Evolutionary conservation across 1,140 invertebrate genomes (phyloP).

Genomic region (Zaprionus ornatus): DNA sequence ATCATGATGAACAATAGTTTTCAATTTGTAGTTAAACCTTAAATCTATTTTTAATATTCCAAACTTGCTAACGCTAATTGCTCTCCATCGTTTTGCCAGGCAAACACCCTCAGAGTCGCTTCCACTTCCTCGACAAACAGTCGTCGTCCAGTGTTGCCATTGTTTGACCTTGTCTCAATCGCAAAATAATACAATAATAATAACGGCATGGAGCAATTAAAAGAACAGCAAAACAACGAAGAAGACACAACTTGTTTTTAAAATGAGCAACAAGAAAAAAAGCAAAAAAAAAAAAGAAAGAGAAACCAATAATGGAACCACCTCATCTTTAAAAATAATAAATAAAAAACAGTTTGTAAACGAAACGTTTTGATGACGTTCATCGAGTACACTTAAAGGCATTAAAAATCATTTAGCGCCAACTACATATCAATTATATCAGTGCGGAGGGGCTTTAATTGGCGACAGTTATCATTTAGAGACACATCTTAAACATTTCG

Average conservation of each 20-base stretch:
- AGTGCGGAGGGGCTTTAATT: slow-evolving; percentile 9
- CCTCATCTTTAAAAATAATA: slow-evolving; percentile 8
- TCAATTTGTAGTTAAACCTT: not conserved
- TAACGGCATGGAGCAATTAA: slow-evolving; percentile 74
- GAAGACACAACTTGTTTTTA: slow-evolving; percentile 69
- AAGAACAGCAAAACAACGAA: slow-evolving; percentile 54
- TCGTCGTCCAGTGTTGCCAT: slow-evolving; percentile 40
- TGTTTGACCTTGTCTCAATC: slow-evolving; percentile 65
- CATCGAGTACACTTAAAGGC: slow-evolving; percentile 22
- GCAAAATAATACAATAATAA: slow-evolving; percentile 49
- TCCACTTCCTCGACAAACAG: slow-evolving; percentile 63
- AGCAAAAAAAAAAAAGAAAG: slow-evolving; percentile 20
- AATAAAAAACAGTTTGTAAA: slow-evolving; percentile 18
- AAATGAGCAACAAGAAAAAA: slow-evolving; percentile 54
- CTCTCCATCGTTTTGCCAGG: slow-evolving; percentile 22
- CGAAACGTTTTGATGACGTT: slow-evolving; percentile 25
- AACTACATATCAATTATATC: slow-evolving; percentile 27
- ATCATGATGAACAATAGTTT: not conserved
- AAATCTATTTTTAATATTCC: not conserved
- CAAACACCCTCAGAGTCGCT: slow-evolving; percentile 31
- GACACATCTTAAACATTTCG: not conserved
- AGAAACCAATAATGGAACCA: slow-evolving; percentile 24
- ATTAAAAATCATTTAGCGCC: slow-evolving; percentile 24
- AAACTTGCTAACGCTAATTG: slow-evolving; percentile 10
- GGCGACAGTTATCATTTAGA: slow-evolving; percentile 1